Evolutionary conservation across 2,888 invertebrate species (phyloP), one percentile per base, ranked within the genome.

Genomic region (Cephus pygmeus): DNA sequence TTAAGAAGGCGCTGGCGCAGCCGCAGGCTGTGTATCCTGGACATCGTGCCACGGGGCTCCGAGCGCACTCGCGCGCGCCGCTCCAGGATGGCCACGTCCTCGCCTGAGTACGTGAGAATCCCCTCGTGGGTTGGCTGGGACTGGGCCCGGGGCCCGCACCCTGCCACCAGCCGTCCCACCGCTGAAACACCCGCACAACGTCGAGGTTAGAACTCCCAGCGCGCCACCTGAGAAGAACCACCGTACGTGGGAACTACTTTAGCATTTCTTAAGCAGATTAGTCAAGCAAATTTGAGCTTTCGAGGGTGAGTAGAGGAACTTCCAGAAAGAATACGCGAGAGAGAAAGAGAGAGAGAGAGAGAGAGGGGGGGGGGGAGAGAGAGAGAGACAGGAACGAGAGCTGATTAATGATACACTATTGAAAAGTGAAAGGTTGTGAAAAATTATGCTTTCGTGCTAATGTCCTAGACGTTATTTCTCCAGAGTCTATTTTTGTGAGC

Each of bases 71-170:
- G 89, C 75, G 88, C 89, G 88, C 92, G 90, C 84, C 92, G 90
- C 83, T 92, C 92, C 90, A 93, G 87, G 83, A 92, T 90, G 87
- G 92, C 92, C 83, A 93, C 92, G 88, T 93, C 93, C 87, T 92
- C 92, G 85, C 90, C 90, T 88, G 92, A 92, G 88, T 93, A 93
- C 75, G 88, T 90, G 88, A 91, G 88, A 83, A 89, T 90, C 87
- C 81, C 87, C 87, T 82, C 88, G 87, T 84, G 87, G 78, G 87
- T 84, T 83, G 79, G 83, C 81, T 77, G 84, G 79, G 71, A 81
- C 81, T 79, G 87, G 73, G 77, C 87, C 89, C 81, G 90, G 85
- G 81, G 88, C 88, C 81, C 90, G 90, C 73, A 90, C 88, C 82
- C 91, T 85, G 79, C 90, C 87, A 77, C 89, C 87, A 83, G 91